Conservation (phyloP, 2,888 invertebrate species). For the Napeogenes sylphis region DNA sequence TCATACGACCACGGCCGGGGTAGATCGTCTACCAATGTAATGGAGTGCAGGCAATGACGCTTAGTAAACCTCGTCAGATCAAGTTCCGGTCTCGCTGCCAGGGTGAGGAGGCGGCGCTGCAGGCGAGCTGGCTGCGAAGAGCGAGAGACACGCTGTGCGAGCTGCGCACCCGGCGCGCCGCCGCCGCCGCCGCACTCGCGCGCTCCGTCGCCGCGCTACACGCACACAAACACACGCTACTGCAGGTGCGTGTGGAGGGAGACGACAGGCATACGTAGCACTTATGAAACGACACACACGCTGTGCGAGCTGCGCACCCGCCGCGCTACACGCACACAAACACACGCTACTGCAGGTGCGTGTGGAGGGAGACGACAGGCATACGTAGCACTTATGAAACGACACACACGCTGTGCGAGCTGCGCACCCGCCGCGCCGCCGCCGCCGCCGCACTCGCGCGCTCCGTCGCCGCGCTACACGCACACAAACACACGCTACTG, state of each 20-base stretch:
- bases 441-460: slow-evolving; percentile 89
- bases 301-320: slow-evolving; percentile 36
- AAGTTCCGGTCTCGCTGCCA: slow-evolving; percentile 91
- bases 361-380: too few species aligned
- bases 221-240: slow-evolving; percentile 88
- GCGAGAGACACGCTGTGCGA: slow-evolving; percentile 87
- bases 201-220: slow-evolving; percentile 89
- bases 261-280: too few species aligned
- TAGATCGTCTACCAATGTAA: too few species aligned
- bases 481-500: slow-evolving; percentile 89
- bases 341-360: slow-evolving; percentile 89
- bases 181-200: slow-evolving; percentile 87
- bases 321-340: slow-evolving; percentile 87
- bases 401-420: slow-evolving; percentile 81
- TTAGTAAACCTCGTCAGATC: slow-evolving; percentile 49
- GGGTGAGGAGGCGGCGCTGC: slow-evolving; percentile 88
- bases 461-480: slow-evolving; percentile 87
- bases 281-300: too few species aligned
- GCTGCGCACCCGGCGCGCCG: slow-evolving; percentile 88
- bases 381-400: too few species aligned
- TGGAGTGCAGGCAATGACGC: neutral
- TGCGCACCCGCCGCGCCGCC: slow-evolving; percentile 89
- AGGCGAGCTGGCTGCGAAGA: slow-evolving; percentile 87
- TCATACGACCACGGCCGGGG: too few species aligned
- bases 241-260: slow-evolving; percentile 78